phyloP scores from a whole-genome alignment of 2,113 vertebrate species.

The Stigmatopora nigra region DNA sequence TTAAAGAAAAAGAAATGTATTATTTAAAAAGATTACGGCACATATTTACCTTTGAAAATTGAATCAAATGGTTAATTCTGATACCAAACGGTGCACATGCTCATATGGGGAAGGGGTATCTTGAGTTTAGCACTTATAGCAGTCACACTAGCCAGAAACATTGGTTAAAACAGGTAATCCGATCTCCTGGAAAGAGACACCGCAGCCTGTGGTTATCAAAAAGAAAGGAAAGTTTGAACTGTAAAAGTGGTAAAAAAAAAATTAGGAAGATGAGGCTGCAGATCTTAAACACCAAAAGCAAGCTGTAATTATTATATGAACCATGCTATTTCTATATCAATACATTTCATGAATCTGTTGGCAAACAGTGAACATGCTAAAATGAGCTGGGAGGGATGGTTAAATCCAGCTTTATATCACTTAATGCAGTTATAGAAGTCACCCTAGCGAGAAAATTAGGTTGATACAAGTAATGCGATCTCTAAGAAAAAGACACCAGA shows the following conservation, averaged over 20 bases:
- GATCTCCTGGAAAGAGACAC: conserved; percentile 47
- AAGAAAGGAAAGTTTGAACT: conserved; percentile 31
- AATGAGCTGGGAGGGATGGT: background rate
- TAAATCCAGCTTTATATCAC: conserved; percentile 25
- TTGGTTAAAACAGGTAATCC: conserved; percentile 41
- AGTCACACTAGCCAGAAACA: conserved; percentile 24
- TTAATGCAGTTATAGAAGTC: conserved; percentile 44
- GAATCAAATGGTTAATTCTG: conserved; percentile 9
- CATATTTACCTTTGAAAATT: background rate
- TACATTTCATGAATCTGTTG: background rate
- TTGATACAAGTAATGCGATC: conserved; percentile 42
- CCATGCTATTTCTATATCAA: background rate
- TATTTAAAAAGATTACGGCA: background rate
- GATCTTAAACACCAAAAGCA: conserved; percentile 3
- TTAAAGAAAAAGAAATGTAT: conserved; percentile 3
- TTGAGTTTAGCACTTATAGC: conserved; percentile 34
- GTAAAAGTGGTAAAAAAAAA: conserved; percentile 19
- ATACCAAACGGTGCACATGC: conserved; percentile 27
- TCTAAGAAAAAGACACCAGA: conserved; percentile 47
- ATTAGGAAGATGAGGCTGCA: conserved; percentile 15
- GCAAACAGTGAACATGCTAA: conserved; percentile 30
- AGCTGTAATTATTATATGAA: conserved; percentile 1
- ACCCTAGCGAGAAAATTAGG: conserved; percentile 22
- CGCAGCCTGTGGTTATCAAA: conserved; percentile 60
- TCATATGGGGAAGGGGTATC: conserved; percentile 1